Conservation (phyloP, 2,113 vertebrate genomes). For the Otolemur garnettii region DNA sequence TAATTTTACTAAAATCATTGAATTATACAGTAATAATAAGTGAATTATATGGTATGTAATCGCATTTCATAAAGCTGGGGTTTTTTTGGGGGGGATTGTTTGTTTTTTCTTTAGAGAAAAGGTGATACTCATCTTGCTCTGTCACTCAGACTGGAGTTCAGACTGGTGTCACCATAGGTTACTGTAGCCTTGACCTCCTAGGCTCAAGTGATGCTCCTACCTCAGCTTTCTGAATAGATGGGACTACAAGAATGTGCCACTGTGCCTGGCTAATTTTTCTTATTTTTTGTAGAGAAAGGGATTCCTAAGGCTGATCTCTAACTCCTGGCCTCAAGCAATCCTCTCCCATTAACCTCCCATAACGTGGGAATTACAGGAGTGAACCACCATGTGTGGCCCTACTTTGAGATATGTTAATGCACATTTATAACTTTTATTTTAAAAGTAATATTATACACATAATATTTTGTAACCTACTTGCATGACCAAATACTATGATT, state of each 20-base stretch:
- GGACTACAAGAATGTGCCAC: too few species aligned
- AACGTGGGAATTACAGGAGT: too few species aligned
- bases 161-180: too few species aligned
- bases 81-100: too few species aligned
- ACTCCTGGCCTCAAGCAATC: too few species aligned
- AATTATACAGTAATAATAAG: neutral
- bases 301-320: too few species aligned
- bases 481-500: neutral
- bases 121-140: too few species aligned
- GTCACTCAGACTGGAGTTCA: too few species aligned
- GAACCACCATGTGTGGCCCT: neutral
- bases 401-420: neutral
- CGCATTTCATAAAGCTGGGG: neutral
- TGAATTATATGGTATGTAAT: neutral
- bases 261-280: too few species aligned
- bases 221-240: neutral
- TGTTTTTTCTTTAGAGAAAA: too few species aligned
- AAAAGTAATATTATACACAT: neutral
- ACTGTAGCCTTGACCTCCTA: neutral
- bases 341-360: too few species aligned
- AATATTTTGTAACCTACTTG: neutral
- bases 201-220: neutral
- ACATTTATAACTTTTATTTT: neutral
- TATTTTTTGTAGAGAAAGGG: too few species aligned
- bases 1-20: neutral